Evolutionary conservation across 2,888 invertebrate genomes (phyloP), one percentile per base, ranked within the genome.

Genomic region (Fragum whitleyi): DNA sequence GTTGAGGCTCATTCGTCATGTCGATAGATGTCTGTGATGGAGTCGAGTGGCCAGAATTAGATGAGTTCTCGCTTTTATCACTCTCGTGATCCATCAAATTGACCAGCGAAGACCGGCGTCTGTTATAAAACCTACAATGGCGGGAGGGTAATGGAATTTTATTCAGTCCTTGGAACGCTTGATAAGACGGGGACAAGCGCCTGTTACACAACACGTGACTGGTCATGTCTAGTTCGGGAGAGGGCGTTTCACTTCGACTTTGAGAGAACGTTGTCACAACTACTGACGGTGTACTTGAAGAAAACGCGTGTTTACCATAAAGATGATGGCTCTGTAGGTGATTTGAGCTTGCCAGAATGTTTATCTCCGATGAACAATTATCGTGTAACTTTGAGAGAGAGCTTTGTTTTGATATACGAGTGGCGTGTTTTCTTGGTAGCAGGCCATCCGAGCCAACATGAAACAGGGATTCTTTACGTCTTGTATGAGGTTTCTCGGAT

Each of bases 401-500:
- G 19, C 81, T 71, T 53, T 77, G 77, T 65, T 70, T 74, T 1
- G 36, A 23, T 36, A 74, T 21, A 39, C 74, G 79, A 21, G 53
- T 23, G 1, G 69, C 61, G 47, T 72, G 53, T 68, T 77, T 76
- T 26, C 65, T 80, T 1, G 72, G 74, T 28, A 81, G 72, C 36
- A 83, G 39, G 5, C 71, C 65, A 21, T 83, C 86, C 19, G 73
- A 77, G 0, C 82, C 81, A 14, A 76, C 76, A 77, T 90, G 91
- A 77, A 91, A 89, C 26, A 91, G 78, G 0, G 91, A 91, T 70
- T 92, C 92, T 71, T 90, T 91, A n/a, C 92, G 75, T 29, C 90
- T 74, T 9, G 90, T 90, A 76, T 91, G 89, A 2, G 92, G 90
- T 75, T 78, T 86, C 74, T 92, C 90, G 16, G 87, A 77, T 29